phyloP scores from a whole-genome alignment of 2,797 vertebrate genomes.

The Gymnothorax javanicus region DNA sequence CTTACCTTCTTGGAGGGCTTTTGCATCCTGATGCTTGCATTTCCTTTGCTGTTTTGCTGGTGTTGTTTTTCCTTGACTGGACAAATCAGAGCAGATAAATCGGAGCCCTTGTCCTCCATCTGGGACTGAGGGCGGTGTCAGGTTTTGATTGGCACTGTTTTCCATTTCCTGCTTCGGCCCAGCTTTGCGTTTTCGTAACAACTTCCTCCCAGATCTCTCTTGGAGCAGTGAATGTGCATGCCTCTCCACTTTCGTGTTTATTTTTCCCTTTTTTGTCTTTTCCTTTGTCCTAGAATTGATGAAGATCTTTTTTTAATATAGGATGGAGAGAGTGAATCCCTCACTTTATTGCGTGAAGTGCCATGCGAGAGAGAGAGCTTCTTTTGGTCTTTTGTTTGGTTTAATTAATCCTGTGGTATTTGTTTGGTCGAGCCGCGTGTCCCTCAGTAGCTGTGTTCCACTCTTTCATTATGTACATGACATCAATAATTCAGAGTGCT shows the following conservation, averaged over 20 bases:
- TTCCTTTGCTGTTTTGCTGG: conserved; percentile 1
- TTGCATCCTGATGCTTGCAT: neutral
- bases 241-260: neutral
- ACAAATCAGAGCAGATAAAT: neutral
- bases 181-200: neutral
- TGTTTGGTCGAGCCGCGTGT: conserved; percentile 29
- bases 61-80: conserved; percentile 22
- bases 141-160: neutral
- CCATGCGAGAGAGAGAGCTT: conserved; percentile 8
- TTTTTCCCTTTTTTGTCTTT: neutral
- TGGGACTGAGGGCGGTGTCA: neutral
- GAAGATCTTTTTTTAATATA: neutral
- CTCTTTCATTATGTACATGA: conserved; percentile 48
- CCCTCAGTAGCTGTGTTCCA: conserved; percentile 43
- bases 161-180: neutral
- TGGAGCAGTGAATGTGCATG: neutral
- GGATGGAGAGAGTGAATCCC: neutral
- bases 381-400: conserved; percentile 32
- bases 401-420: conserved; percentile 35
- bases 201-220: neutral
- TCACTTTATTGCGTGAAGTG: neutral
- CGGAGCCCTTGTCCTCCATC: neutral
- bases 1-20: neutral
- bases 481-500: conserved; percentile 52
- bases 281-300: neutral